Percentiles rank a stretch among this genome's conserved stretches.
phyloP scores from a whole-genome alignment of 1,140 invertebrate species.

The Aphaenogaster rudis region DNA sequence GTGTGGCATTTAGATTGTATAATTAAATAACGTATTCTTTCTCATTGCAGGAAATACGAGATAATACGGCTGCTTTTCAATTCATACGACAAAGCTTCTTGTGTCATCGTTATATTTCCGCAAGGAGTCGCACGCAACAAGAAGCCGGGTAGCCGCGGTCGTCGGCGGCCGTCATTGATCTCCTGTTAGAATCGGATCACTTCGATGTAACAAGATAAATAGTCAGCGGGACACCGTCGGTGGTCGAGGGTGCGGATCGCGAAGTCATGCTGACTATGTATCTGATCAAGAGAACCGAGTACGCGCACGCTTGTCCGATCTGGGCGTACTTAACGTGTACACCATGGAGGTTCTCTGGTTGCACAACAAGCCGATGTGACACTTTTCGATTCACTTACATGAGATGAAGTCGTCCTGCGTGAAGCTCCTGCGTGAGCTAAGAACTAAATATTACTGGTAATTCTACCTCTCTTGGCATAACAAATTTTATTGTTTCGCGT shows the following conservation, averaged over 20 bases:
- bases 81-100: conserved; percentile 20
- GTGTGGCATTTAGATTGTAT: neutral
- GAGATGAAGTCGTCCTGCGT: neutral
- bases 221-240: conserved; percentile 80
- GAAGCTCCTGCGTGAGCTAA: neutral
- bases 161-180: conserved; percentile 80
- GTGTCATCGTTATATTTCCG: conserved; percentile 41
- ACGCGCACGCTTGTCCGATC: conserved; percentile 62
- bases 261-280: conserved; percentile 82
- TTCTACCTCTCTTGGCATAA: neutral
- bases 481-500: conserved; percentile 22
- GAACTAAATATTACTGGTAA: conserved; percentile 8
- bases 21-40: conserved; percentile 26
- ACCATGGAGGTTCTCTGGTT: conserved; percentile 20
- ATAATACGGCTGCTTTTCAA: neutral
- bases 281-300: conserved; percentile 60
- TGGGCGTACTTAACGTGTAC: conserved; percentile 46
- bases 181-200: conserved; percentile 83
- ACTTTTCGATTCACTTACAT: conserved; percentile 6
- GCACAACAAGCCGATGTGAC: conserved; percentile 36
- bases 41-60: conserved; percentile 13
- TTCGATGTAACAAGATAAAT: conserved; percentile 85
- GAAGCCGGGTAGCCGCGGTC: conserved; percentile 69
- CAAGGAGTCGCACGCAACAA: conserved; percentile 56
- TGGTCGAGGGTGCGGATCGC: conserved; percentile 81